Conservation (phyloP, 2,888 invertebrate genomes). For the Drosophila paranaensis region DNA sequence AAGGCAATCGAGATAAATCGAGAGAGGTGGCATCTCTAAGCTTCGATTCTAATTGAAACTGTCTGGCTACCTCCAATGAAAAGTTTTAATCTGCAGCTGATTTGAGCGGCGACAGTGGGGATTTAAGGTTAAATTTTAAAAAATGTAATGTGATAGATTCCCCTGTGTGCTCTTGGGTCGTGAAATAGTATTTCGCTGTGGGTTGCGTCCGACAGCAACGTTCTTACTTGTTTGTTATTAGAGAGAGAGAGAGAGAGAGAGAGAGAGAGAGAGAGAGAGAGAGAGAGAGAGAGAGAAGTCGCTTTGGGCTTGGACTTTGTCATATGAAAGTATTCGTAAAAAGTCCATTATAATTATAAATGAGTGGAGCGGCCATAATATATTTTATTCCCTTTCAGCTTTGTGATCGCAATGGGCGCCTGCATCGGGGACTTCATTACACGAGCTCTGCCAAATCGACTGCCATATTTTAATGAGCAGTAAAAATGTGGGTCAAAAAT, state of each 20-base stretch:
- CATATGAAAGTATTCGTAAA: constrained; percentile 60
- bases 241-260: constrained; percentile 1
- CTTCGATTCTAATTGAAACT: too few species aligned
- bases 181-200: too few species aligned
- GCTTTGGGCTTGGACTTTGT: constrained; percentile 15
- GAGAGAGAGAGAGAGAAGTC: not conserved
- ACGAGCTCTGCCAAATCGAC: constrained; percentile 69
- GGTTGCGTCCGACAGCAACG: too few species aligned
- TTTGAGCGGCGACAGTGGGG: too few species aligned
- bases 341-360: constrained; percentile 81
- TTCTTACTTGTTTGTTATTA: too few species aligned
- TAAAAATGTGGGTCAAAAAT: constrained; percentile 64
- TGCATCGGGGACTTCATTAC: constrained; percentile 50
- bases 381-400: constrained; percentile 57
- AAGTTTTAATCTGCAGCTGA: too few species aligned
- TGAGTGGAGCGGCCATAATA: constrained; percentile 76
- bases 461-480: constrained; percentile 74
- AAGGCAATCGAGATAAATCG: too few species aligned
- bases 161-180: too few species aligned
- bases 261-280: constrained; percentile 1
- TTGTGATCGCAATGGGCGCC: constrained; percentile 32
- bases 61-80: too few species aligned
- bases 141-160: too few species aligned
- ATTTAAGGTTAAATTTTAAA: too few species aligned
- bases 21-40: too few species aligned